Evolutionary conservation across 2,113 vertebrate genomes (phyloP), one percentile per base, ranked within the genome.

Genomic region (Mobula birostris): DNA sequence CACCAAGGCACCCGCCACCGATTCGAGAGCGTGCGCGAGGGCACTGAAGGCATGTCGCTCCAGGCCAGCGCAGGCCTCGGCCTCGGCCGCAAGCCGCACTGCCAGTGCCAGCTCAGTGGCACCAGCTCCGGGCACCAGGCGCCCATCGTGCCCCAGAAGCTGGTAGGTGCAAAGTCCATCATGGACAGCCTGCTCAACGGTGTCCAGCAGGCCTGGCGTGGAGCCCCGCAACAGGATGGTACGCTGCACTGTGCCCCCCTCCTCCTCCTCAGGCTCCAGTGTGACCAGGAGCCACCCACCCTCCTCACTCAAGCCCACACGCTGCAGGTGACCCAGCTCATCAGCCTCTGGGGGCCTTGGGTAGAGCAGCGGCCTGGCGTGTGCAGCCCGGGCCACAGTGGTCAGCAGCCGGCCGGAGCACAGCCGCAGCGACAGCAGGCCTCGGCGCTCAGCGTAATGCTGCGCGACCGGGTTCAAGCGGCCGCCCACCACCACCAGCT

Each of bases 1-100:
- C 0, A 94, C 94, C 94, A 95, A 36, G 0, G 92, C 94, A 5
- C 74, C 93, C 0, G 95, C 94, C 2, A 94, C 58, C 1, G 74
- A 80, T 48, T 95, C 95, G 94, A 95, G 94, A 68, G 95, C 94
- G 94, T 95, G 94, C 94, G 95, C 94, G 63, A 94, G 95, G 36
- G 93, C 94, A 85, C 94, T 66, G 74, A 95, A 85, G 9, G 94
- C 94, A 11, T 96, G 95, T 76, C 95, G 95, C 70, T 96, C 95
- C 29, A 77, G 94, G 5, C 95, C 87, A 0, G 94, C 94, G 66
- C 94, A 58, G 27, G 85, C 40, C 68, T n/a, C 58, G 0, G 87
- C 93, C 27, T 94, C 40, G 0, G 78, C 56, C 0, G 27, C 94
- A 48, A 95, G 92, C 82, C 92, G 95, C 9, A 94, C 94, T 0